Percentiles rank a stretch among this genome's conserved stretches.
Conservation (phyloP, 2,888 invertebrate species). For the Ophion ellenae region DNA sequence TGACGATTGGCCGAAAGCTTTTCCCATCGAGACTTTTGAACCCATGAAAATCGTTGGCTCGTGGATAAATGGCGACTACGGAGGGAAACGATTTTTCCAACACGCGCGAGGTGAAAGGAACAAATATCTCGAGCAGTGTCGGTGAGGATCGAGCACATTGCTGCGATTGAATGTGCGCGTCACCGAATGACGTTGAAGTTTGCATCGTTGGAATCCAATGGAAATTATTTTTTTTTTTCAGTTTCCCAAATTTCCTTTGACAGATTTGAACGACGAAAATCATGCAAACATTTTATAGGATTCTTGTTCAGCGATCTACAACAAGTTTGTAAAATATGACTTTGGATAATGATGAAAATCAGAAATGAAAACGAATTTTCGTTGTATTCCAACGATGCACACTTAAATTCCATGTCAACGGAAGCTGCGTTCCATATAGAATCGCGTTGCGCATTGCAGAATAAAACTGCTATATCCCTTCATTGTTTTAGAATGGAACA, state of each 20-base stretch:
- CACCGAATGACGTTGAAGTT: too few species aligned
- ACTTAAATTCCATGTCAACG: too few species aligned
- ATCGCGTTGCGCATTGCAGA: neutral
- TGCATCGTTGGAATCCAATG: too few species aligned
- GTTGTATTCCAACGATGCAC: too few species aligned
- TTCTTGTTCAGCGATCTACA: too few species aligned
- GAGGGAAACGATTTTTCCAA: neutral
- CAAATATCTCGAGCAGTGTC: conserved; percentile 2
- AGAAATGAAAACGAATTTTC: too few species aligned
- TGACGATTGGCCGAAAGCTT: conserved; percentile 32
- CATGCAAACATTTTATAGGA: too few species aligned
- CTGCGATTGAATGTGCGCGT: conserved; percentile 8
- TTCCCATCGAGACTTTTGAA: conserved; percentile 31
- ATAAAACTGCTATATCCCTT: neutral
- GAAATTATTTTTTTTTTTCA: too few species aligned
- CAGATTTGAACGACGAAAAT: too few species aligned
- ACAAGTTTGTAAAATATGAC: too few species aligned
- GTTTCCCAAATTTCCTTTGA: too few species aligned
- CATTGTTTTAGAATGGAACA: neutral
- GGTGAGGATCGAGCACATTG: conserved; percentile 12
- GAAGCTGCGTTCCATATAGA: neutral
- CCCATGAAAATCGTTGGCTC: conserved; percentile 30
- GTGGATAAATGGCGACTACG: conserved; percentile 4
- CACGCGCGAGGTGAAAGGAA: conserved; percentile 19
- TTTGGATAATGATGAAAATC: too few species aligned